phyloP scores from a whole-genome alignment of 2,888 invertebrate species.

The Epsilonema sp. region DNA sequence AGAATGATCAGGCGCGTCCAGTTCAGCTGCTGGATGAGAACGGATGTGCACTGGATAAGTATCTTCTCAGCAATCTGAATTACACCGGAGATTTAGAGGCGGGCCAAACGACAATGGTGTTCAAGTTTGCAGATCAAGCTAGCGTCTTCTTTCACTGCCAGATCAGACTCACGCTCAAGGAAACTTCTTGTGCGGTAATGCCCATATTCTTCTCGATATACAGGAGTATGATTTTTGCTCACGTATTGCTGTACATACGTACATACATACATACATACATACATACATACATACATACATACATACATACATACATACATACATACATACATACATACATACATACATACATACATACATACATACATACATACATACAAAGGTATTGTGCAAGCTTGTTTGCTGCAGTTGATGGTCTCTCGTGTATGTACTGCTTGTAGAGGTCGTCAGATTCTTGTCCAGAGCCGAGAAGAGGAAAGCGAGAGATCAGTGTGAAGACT shows the following conservation, averaged over 20 bases:
- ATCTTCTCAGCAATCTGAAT: constrained; percentile 20
- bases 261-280: no score
- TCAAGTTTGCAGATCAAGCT: constrained; percentile 24
- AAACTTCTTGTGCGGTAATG: constrained; percentile 7
- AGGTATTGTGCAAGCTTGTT: no score
- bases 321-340: no score
- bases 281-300: no score
- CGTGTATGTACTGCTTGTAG: no score
- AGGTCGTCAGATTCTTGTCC: constrained; percentile 19
- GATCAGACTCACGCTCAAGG: constrained; percentile 18
- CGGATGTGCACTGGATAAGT: constrained; percentile 22
- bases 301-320: no score
- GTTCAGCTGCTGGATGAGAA: constrained; percentile 23
- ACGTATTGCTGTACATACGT: no score
- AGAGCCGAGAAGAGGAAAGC: constrained; percentile 16
- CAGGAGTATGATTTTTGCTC: not conserved
- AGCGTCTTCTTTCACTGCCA: constrained; percentile 24
- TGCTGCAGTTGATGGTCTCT: no score
- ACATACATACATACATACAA: no score
- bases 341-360: no score
- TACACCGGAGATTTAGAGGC: constrained; percentile 14
- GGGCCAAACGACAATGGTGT: constrained; percentile 14
- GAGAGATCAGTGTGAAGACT: no score
- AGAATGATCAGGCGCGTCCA: constrained; percentile 18
- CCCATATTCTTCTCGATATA: not conserved